Percentiles rank a stretch among this genome's conserved stretches.
These are phyloP conservation scores for Laticauda colubrina DNA, from an alignment of 2,113 vertebrate species.

Conservation along the genomic window DNA sequence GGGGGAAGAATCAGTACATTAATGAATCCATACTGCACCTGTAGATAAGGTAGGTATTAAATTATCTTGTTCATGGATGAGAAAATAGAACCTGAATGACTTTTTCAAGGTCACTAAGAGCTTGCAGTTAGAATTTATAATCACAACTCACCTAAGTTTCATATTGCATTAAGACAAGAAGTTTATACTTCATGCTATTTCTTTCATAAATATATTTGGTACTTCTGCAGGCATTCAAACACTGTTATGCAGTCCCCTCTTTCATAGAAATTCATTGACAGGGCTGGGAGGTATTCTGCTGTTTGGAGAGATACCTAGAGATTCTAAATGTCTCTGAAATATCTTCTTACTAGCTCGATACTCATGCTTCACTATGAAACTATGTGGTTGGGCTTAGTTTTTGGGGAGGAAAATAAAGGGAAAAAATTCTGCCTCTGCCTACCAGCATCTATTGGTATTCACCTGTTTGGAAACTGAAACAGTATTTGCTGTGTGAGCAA, in stretches of 20 bases:
- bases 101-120: not conserved
- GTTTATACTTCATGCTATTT: conserved; percentile 7
- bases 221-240: not conserved
- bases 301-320: not conserved
- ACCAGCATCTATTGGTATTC: no score
- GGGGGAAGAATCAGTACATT: not conserved
- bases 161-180: not conserved
- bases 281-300: not conserved
- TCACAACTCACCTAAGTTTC: not conserved
- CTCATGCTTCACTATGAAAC: no score
- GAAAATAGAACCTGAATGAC: conserved; percentile 5
- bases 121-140: not conserved
- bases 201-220: not conserved
- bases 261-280: not conserved
- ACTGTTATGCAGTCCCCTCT: not conserved
- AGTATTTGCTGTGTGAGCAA: no score
- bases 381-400: no score
- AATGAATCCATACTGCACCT: not conserved
- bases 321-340: not conserved
- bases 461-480: no score
- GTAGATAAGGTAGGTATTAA: not conserved
- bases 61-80: conserved; percentile 7
- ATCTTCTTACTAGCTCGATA: not conserved
- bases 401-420: no score
- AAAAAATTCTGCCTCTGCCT: no score